Base-by-base conservation (phyloP, 2,797 vertebrate genomes). In the Chloroceryle inda region DNA sequence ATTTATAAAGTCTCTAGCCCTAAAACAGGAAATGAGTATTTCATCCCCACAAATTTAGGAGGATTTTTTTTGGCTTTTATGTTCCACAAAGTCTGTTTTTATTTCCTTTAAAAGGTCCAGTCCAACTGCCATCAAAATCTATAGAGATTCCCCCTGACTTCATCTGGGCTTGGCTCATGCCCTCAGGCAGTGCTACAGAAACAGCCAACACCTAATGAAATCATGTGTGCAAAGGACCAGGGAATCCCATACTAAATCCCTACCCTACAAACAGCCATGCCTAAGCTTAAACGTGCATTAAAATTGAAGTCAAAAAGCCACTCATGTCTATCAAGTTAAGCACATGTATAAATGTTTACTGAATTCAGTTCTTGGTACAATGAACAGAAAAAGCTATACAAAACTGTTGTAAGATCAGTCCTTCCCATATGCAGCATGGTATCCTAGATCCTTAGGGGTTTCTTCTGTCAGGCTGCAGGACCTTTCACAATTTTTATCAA, bases 1-100 rank as follows among this genome's bases (percentile, higher is more conserved):
- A 97, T 93, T 94, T 94, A 96, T 88, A 96, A 94, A 97, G 96
- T 96, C 85, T 96, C 95, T 79, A 94, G 79, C 90, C 82, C 91
- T 95, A 88, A 94, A 95, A 31, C 82, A 96, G 96, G 94, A 97
- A 96, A 97, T 95, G 35, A 96, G 73, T 84, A 91, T 85, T 96
- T 96, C 71, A 96, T 95, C 92, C 82, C 82, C 91, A 75, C 80
- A 96, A 94, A 91, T 97, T 92, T 91, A 88, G 63, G 11, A 78
- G 88, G 93, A 88, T 83, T 88, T 93, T 89, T 94, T 90, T 66
- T 63, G 26, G 44, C 94, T 95, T 95, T 96, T 85, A 89, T 92
- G 92, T 95, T 91, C 44, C 38, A 78, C 62, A 86, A 91, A 94
- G 96, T 92, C 73, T 92, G 87, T 5, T 95, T 94, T 96, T 92